Conservation (phyloP, 2,113 vertebrate species). For the Bettongia penicillata region DNA sequence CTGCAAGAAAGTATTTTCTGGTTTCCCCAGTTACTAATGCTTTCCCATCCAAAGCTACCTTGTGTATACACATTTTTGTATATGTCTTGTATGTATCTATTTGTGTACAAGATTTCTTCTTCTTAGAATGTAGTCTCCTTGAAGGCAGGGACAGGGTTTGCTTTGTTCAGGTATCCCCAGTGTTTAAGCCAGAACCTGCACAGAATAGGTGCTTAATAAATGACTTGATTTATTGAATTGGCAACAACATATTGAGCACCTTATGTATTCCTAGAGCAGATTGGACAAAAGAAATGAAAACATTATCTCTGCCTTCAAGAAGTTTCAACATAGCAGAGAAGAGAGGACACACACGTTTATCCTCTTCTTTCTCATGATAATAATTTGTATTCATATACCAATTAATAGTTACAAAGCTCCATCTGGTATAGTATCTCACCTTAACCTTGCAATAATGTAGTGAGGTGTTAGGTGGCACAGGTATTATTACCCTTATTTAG, state of each 20-base stretch:
- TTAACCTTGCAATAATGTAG: background rate
- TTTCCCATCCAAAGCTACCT: too few species aligned
- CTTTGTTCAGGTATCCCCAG: background rate
- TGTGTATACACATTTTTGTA: background rate
- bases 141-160: background rate
- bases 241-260: background rate
- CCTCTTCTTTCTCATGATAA: background rate
- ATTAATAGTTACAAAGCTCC: background rate
- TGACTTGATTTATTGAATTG: background rate
- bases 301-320: background rate
- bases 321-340: slow-evolving; percentile 24
- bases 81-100: background rate
- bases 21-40: background rate
- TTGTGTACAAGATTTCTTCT: background rate
- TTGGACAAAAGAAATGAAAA: slow-evolving; percentile 9
- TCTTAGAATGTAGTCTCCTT: background rate
- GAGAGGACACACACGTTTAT: background rate
- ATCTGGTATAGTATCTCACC: background rate
- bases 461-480: background rate
- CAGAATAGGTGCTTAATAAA: background rate
- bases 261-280: background rate
- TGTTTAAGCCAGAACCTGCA: background rate
- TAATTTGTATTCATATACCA: slow-evolving; percentile 1
- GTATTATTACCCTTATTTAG: background rate
- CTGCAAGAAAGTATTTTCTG: background rate